Conservation (phyloP, 1,140 invertebrate genomes). For the Orius laevigatus region DNA sequence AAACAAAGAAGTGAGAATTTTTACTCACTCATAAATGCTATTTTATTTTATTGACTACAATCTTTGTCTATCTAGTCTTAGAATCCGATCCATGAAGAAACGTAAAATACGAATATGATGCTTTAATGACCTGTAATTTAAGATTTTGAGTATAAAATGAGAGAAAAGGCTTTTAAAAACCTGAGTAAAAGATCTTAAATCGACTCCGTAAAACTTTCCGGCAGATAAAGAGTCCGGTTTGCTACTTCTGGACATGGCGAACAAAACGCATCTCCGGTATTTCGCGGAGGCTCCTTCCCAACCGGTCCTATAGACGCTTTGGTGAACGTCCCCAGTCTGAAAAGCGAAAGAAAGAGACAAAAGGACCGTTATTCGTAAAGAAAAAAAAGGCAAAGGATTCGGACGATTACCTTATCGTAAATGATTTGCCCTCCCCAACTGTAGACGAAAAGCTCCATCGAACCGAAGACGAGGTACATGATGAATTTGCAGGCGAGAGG, state of each 20-base stretch:
- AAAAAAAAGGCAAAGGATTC: neutral
- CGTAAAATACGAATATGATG: constrained; percentile 16
- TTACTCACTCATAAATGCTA: too few relatives aligned
- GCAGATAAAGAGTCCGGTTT: constrained; percentile 10
- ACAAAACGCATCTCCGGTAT: constrained; percentile 7
- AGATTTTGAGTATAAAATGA: constrained; percentile 25
- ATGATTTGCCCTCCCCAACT: constrained; percentile 18
- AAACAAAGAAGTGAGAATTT: too few relatives aligned
- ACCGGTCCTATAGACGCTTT: constrained; percentile 11
- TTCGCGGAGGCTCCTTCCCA: constrained; percentile 6
- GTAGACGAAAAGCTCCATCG: constrained; percentile 16
- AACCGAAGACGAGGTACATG: constrained; percentile 17
- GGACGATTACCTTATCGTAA: constrained; percentile 14
- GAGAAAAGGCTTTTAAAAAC: constrained; percentile 21
- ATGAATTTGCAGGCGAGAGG: constrained; percentile 14
- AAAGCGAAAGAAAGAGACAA: constrained; percentile 1
- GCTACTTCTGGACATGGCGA: constrained; percentile 4
- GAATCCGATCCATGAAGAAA: constrained; percentile 14
- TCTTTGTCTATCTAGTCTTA: constrained; percentile 17
- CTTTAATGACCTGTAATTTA: constrained; percentile 13
- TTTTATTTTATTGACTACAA: too few relatives aligned
- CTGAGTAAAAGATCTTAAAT: constrained; percentile 15
- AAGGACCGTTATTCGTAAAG: neutral
- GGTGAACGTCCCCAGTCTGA: constrained; percentile 10
- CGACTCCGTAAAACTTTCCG: constrained; percentile 15